phyloP scores from a whole-genome alignment of 2,113 vertebrate species.

The Serinus canaria region DNA sequence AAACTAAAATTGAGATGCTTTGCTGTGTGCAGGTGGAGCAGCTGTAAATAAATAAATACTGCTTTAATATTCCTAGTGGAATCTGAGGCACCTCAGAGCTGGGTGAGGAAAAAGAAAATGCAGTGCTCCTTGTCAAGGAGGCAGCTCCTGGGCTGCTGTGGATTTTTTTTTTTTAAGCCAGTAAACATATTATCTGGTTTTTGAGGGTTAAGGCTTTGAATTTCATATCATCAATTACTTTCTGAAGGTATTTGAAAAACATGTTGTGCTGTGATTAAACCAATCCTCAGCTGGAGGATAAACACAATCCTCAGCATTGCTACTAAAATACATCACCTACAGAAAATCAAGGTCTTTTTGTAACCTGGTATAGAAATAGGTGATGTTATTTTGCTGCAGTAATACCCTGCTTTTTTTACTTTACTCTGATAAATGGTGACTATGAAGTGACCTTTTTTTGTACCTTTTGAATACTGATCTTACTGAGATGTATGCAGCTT shows the following conservation, averaged over 20 bases:
- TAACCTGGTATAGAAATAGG: background rate
- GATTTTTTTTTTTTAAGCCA: background rate
- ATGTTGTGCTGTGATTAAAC: background rate
- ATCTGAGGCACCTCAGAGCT: background rate
- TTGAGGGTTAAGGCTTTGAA: background rate
- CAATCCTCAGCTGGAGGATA: background rate
- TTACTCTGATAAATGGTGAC: background rate
- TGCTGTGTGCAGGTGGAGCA: background rate
- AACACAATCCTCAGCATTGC: background rate
- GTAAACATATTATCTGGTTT: background rate
- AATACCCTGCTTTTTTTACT: background rate
- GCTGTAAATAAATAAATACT: constrained; percentile 37
- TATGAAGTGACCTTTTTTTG: background rate
- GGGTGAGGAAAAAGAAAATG: background rate
- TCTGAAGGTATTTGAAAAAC: background rate
- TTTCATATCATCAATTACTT: background rate
- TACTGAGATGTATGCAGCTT: background rate
- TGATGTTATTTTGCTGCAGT: background rate
- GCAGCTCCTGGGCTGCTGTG: background rate
- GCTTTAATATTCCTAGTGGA: background rate
- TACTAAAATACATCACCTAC: background rate
- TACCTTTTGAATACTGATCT: background rate
- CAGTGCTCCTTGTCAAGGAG: background rate
- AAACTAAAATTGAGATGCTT: constrained; percentile 37
- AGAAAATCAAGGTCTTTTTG: background rate